phyloP scores from a whole-genome alignment of 2,797 vertebrate species.

The Tenualosa thibaudeaui region DNA sequence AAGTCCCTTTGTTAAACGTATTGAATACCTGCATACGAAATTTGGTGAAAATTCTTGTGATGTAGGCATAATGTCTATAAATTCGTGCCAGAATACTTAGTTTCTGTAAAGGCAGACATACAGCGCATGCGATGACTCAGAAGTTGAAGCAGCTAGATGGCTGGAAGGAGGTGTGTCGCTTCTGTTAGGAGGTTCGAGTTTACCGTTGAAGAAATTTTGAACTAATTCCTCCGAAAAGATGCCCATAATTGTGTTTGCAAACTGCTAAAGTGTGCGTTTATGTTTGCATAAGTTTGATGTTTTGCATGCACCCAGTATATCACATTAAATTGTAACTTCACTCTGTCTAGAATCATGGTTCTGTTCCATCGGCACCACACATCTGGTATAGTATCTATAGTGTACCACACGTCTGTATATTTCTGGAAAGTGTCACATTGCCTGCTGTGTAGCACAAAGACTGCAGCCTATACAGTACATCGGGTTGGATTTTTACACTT shows the following conservation, averaged over 20 bases:
- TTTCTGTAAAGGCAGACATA: neutral
- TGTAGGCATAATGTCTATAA: neutral
- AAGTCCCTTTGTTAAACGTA: neutral
- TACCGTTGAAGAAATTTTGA: neutral
- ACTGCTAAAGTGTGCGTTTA: neutral
- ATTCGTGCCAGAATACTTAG: neutral
- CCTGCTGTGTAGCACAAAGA: too few relatives aligned
- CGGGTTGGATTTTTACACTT: too few relatives aligned
- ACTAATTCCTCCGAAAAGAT: neutral
- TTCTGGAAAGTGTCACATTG: neutral
- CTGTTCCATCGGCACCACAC: neutral
- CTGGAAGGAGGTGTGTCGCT: conserved; percentile 14
- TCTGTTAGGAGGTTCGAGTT: neutral
- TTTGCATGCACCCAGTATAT: neutral
- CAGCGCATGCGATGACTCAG: neutral
- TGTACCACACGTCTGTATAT: neutral
- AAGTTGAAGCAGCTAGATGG: neutral
- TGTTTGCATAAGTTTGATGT: neutral
- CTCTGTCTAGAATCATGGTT: neutral
- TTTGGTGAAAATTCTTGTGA: neutral
- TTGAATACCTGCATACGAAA: neutral
- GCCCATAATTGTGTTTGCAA: neutral
- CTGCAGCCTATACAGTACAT: neutral
- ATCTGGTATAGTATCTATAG: neutral
- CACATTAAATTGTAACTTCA: neutral